Percentiles rank a stretch among this genome's conserved stretches.
phyloP scores from a whole-genome alignment of 2,888 invertebrate species.

The Rapana venosa region DNA sequence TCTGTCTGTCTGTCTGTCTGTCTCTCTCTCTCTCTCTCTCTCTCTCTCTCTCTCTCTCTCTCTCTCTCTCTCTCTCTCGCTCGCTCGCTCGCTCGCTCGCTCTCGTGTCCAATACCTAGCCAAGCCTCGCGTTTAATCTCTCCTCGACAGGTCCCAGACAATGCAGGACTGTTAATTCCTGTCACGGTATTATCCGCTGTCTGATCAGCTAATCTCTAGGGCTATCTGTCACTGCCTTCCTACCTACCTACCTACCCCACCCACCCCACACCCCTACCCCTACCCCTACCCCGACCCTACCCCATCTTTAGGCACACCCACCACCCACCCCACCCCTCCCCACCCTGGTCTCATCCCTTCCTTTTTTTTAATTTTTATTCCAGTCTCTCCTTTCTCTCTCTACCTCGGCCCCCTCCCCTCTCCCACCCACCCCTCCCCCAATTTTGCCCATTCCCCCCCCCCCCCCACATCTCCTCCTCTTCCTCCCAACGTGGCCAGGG shows the following conservation, averaged over 20 bases:
- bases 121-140: neutral
- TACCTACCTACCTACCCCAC: neutral
- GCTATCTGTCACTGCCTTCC: neutral
- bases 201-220: conserved; percentile 2
- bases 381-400: neutral
- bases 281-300: neutral
- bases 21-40: neutral
- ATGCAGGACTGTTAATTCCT: neutral
- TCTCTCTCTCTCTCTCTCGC: neutral
- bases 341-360: neutral
- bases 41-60: too few species aligned
- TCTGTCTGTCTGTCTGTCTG: neutral
- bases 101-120: too few species aligned
- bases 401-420: neutral
- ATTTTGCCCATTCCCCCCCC: neutral
- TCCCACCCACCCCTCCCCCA: neutral
- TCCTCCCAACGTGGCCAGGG: neutral
- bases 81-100: neutral
- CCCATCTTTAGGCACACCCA: neutral
- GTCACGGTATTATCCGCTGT: conserved; percentile 6
- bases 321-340: neutral
- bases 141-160: neutral
- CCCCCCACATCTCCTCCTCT: neutral
- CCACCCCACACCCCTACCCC: neutral
- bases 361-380: too few species aligned